Conservation (phyloP, 2,797 vertebrate species). For the Phrynocephalus vlangalii region DNA sequence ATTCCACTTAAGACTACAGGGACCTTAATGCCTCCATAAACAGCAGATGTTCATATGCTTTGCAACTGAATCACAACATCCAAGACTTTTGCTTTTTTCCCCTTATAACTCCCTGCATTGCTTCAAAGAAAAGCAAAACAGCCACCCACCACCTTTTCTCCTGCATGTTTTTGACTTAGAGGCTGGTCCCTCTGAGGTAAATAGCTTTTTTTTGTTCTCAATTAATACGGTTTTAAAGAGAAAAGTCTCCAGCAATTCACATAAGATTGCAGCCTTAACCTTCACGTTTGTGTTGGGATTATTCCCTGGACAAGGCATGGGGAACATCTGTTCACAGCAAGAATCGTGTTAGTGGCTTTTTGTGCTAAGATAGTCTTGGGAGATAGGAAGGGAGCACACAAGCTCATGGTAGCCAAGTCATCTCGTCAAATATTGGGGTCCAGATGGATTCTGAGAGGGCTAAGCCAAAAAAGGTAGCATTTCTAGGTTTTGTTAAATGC, state of each 20-base stretch:
- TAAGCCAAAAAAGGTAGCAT: too few relatives aligned
- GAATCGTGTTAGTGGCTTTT: neutral
- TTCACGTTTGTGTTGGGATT: neutral
- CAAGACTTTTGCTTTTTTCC: neutral
- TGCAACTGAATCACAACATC: neutral
- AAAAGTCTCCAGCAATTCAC: neutral
- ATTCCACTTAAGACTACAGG: neutral
- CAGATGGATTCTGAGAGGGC: too few relatives aligned
- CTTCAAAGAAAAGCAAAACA: neutral
- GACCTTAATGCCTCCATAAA: neutral
- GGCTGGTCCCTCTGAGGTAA: neutral
- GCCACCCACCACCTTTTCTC: neutral
- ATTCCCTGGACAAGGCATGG: neutral
- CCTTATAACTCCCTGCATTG: neutral
- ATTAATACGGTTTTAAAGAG: too few relatives aligned
- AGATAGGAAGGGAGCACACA: too few relatives aligned
- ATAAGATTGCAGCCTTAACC: too few relatives aligned
- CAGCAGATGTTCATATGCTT: neutral
- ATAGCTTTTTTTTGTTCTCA: neutral
- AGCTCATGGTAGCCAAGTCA: neutral
- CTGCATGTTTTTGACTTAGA: neutral
- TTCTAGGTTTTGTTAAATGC: too few relatives aligned
- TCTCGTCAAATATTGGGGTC: neutral
- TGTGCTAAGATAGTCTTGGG: neutral
- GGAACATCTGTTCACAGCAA: neutral